These are phyloP conservation scores for Hoplias malabaricus DNA, from an alignment of 2,113 vertebrate species.

Conservation along the genomic window DNA sequence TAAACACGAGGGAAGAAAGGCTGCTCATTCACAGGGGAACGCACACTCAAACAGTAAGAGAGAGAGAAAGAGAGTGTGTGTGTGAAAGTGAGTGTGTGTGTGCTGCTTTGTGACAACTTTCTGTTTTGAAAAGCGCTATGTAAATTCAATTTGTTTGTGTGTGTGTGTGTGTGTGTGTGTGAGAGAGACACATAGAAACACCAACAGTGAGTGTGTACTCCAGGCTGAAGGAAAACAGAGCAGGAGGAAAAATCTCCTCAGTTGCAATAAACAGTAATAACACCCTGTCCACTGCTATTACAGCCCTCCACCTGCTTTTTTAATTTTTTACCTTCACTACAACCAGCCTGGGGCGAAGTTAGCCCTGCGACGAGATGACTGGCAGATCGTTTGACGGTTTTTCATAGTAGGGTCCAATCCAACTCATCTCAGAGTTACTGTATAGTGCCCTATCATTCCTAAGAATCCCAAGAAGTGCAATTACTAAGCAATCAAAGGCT, in stretches of 20 bases:
- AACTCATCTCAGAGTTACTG: too few relatives aligned
- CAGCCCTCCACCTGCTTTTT: neutral
- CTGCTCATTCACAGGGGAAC: neutral
- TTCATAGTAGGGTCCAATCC: neutral
- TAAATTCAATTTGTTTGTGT: too few relatives aligned
- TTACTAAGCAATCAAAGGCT: too few relatives aligned
- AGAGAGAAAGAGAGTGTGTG: neutral
- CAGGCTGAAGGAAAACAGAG: neutral
- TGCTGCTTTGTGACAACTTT: too few relatives aligned
- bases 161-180: neutral
- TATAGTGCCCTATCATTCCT: too few relatives aligned
- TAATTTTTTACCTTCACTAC: neutral
- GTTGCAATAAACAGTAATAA: neutral
- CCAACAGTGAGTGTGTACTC: neutral
- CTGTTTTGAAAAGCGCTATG: too few relatives aligned
- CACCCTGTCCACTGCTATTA: neutral
- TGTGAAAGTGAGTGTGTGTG: neutral
- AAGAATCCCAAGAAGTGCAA: too few relatives aligned
- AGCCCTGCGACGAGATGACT: neutral
- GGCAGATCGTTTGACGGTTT: constrained; percentile 15
- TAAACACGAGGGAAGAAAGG: constrained; percentile 15
- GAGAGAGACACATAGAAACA: too few relatives aligned
- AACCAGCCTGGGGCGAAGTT: neutral
- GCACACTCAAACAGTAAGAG: neutral
- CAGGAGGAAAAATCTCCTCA: neutral